Conservation (phyloP, 2,888 invertebrate genomes). For the Eristalis intricaria region DNA sequence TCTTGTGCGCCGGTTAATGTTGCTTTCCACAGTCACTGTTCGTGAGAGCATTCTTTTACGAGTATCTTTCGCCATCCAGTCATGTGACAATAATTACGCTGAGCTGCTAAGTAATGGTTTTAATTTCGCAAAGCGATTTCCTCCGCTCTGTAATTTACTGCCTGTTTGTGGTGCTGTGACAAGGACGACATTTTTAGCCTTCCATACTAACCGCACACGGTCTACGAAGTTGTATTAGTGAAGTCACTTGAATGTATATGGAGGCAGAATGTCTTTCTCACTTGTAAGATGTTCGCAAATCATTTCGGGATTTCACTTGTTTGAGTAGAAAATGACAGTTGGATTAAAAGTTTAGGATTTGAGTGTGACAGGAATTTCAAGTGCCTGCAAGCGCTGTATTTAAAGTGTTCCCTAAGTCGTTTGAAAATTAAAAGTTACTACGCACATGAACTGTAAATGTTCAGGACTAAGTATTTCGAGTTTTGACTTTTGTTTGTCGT, state of each 20-base stretch:
- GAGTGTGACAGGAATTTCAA: constrained; percentile 11
- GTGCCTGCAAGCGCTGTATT: background rate
- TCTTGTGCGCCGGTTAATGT: background rate
- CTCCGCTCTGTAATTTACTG: constrained; percentile 35
- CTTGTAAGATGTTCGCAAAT: constrained; percentile 49
- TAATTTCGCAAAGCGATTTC: constrained; percentile 48
- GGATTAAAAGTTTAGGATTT: constrained; percentile 47
- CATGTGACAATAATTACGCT: constrained; percentile 55
- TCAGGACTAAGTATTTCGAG: constrained; percentile 11
- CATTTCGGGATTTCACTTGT: constrained; percentile 45
- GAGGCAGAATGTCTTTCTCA: background rate
- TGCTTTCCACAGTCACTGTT: background rate
- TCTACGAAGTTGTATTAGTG: background rate
- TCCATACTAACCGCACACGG: constrained; percentile 30
- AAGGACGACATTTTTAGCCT: constrained; percentile 22
- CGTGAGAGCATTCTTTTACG: background rate
- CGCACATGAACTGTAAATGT: constrained; percentile 15
- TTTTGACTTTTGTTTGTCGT: background rate
- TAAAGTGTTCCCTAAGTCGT: constrained; percentile 7
- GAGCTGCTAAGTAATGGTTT: constrained; percentile 59
- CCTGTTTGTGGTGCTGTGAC: constrained; percentile 33
- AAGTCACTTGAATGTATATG: constrained; percentile 9
- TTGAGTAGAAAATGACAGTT: constrained; percentile 38
- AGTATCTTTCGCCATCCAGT: background rate
- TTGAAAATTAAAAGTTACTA: constrained; percentile 36